Evolutionary conservation across 2,888 invertebrate genomes (phyloP).

Genomic region (Gymnoscelis rufifasciata): DNA sequence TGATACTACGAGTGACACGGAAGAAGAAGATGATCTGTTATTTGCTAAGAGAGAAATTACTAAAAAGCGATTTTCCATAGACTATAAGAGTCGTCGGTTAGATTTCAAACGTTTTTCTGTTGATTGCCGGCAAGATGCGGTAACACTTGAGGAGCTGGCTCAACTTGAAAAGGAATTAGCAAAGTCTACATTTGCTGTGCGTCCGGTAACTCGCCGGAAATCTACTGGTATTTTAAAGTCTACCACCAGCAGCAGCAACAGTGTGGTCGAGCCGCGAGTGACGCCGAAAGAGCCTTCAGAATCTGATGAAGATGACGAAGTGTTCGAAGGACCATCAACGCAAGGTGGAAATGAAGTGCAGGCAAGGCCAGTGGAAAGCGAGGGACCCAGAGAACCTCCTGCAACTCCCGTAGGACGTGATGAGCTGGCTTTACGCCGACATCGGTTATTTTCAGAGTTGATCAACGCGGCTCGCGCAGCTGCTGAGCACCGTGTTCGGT

Average conservation of each 20-base stretch:
- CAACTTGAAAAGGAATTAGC: slow-evolving; percentile 63
- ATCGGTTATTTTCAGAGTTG: slow-evolving; percentile 88
- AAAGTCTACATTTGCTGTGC: slow-evolving; percentile 63
- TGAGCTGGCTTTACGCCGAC: slow-evolving; percentile 86
- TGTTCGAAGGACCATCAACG: slow-evolving; percentile 75
- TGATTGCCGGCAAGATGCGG: slow-evolving; percentile 62
- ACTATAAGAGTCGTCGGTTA: slow-evolving; percentile 59
- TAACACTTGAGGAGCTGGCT: slow-evolving; percentile 60
- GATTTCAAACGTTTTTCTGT: slow-evolving; percentile 70
- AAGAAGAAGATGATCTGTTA: slow-evolving; percentile 48
- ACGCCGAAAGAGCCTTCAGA: slow-evolving; percentile 42
- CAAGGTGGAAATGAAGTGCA: no score
- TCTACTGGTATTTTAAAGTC: slow-evolving; percentile 71
- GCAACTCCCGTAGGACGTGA: slow-evolving; percentile 89
- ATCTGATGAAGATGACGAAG: slow-evolving; percentile 80
- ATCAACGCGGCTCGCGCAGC: slow-evolving; percentile 85
- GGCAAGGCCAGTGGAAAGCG: no score
- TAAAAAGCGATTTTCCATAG: slow-evolving; percentile 66
- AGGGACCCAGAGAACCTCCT: slow-evolving; percentile 82
- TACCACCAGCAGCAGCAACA: slow-evolving; percentile 58
- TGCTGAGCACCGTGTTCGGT: slow-evolving; percentile 86
- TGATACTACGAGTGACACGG: slow-evolving; percentile 41
- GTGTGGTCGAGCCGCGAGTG: slow-evolving; percentile 45
- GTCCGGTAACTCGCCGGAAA: slow-evolving; percentile 57
- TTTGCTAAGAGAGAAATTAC: slow-evolving; percentile 51